Conservation (phyloP, 92 coral and sea anemone species). For the Siderastrea siderea region DNA sequence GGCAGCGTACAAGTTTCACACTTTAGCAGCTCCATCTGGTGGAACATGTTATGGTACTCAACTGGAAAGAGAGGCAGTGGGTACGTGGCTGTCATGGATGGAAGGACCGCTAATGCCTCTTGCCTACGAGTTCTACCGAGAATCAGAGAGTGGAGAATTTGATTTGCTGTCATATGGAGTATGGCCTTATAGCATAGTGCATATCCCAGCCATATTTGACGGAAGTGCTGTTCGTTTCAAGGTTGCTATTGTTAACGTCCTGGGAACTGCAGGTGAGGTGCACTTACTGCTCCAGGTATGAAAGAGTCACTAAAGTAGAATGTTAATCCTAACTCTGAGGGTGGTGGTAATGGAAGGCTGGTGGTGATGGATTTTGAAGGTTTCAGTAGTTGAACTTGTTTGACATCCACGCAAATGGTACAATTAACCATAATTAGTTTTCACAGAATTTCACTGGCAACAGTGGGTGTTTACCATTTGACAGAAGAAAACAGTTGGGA, state of each 20-base stretch:
- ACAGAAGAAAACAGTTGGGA: no score
- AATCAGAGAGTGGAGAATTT: not conserved
- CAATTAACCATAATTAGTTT: no score
- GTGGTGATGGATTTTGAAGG: no score
- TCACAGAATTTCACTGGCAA: no score
- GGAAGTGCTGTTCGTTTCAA: not conserved
- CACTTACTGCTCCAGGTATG: no score
- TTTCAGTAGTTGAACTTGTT: no score
- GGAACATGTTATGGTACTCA: slow-evolving; percentile 6
- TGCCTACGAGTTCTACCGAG: slow-evolving; percentile 9
- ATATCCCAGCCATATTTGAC: not conserved
- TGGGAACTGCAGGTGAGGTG: not conserved
- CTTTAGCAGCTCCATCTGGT: not conserved
- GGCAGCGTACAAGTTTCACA: slow-evolving; percentile 16
- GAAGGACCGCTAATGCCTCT: not conserved
- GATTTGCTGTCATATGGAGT: slow-evolving; percentile 19
- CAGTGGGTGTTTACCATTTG: no score
- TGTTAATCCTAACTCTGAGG: no score
- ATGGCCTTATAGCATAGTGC: not conserved
- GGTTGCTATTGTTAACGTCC: slow-evolving; percentile 5
- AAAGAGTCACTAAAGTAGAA: no score
- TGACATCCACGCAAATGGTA: no score
- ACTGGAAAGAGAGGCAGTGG: not conserved
- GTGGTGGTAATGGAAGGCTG: no score
- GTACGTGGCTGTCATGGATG: slow-evolving; percentile 2